Evolutionary conservation across 1,140 invertebrate genomes (phyloP), one percentile per base, ranked within the genome.

Genomic region (Drosophila rhopaloa): DNA sequence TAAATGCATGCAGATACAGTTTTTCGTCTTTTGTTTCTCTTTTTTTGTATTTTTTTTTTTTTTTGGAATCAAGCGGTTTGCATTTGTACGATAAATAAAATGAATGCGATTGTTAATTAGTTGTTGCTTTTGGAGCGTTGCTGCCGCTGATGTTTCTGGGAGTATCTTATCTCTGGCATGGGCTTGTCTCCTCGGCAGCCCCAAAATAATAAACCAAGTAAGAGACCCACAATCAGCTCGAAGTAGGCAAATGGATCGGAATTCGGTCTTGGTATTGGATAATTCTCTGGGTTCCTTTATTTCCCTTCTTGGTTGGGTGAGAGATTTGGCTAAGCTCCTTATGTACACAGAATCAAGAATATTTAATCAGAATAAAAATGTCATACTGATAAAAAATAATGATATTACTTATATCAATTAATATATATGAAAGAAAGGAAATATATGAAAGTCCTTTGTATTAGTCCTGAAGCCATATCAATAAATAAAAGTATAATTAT

Each of bases 11-110:
- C 76, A 88, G 83, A 88, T 89, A 88, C 83, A 80, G 83, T 88
- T 88, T 88, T 88, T 71, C 44, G 51, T 48, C 48, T 68, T 70
- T 71, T 70, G 38, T 68, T 40, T 55, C 24, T 46, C n/a, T 19
- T 13, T 50, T 50, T 32, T 41, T 27, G 14, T 50, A 37, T 19
- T 29, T 24, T 9, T 32, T 55, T 46, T 46, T n/a, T n/a, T 55
- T 71, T 71, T 71, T 89, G 83, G 83, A 86, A 88, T 89, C 83
- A 83, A 89, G 83, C 83, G 84, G 83, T 88, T 88, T 88, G 83
- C 83, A 86, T 86, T 86, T 88, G 79, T 88, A 88, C 83, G 83
- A 88, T 86, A 86, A 86, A 86, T 86, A 86, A 86, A 86, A 86
- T 86, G 84, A 86, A 86, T 86, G 83, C 83, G 83, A 86, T 86